Evolutionary conservation across 2,113 vertebrate genomes (phyloP).

Genomic region (Piprites chloris): DNA sequence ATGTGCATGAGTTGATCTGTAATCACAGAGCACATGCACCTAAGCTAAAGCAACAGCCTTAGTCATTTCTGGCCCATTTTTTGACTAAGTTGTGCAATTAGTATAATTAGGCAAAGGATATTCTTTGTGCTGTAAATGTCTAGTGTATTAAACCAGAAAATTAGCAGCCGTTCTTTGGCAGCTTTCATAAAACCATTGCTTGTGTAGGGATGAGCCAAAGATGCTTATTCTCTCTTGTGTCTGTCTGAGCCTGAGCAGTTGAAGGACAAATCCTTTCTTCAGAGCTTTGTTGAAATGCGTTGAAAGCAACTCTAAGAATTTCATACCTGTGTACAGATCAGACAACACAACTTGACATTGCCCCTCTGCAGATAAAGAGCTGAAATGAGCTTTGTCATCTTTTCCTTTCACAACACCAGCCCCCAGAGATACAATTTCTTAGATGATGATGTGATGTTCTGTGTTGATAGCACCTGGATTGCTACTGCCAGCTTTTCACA

Average conservation of each 20-base stretch:
- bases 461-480: not conserved
- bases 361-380: not conserved
- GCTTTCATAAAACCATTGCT: not conserved
- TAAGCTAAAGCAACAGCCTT: not conserved
- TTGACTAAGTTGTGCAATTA: not conserved
- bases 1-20: not conserved
- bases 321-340: not conserved
- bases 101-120: conserved; percentile 18
- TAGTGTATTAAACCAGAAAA: conserved; percentile 1
- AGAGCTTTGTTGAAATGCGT: not conserved
- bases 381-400: not conserved
- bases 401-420: not conserved
- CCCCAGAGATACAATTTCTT: rapidly evolving
- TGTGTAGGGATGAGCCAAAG: not conserved
- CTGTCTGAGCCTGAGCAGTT: not conserved
- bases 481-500: not conserved
- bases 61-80: not conserved
- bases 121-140: not conserved
- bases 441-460: no score
- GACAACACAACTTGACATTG: not conserved
- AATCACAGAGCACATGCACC: not conserved
- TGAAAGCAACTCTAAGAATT: not conserved
- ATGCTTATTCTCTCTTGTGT: not conserved
- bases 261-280: not conserved
- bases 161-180: not conserved